Evolutionary conservation across 2,113 vertebrate species (phyloP), one percentile per base, ranked within the genome.

Genomic region (Taurulus bubalis): DNA sequence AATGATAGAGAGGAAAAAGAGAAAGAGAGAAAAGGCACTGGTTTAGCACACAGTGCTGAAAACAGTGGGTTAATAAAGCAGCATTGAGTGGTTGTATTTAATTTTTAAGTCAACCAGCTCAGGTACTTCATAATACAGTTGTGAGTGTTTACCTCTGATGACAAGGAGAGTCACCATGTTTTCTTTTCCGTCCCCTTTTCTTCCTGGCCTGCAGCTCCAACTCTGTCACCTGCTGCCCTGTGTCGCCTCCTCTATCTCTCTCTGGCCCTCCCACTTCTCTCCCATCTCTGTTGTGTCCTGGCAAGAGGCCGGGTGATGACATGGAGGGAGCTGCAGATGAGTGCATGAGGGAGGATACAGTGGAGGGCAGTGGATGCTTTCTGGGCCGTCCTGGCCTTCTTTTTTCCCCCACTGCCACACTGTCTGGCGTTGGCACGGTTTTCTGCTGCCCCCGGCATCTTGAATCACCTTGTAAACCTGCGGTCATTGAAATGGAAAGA

Each of bases 311-410:
- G 10, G 85, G 77, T 10, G 88, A 64, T 51, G 87, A 86, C 85
- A 84, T 8, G 34, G 88, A 75, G 16, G 81, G 76, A 40, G 79
- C 63, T 15, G 82, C 53, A 45, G 86, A 76, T 28, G 84, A 80
- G 79, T 69, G 66, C 0, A 56, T 24, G 71, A 88, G 76, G 71
- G 92, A 79, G 77, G 87, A 71, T 11, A 53, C 67, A 4, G 82
- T 14, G 73, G 90, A 84, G 71, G 85, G 80, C 81, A 96, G 87
- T 0, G 96, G 97, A 89, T 95, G 95, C 77, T 99, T 99, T 79
- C 97, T 93, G 49, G 98, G 98, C 78, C 98, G 90, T 1, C 98
- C 98, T 0, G 97, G 98, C 78, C 98, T 89, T 22, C 97, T 95
- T 91, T 97, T 99, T 77, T 96, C 97, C 20, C 96, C 96, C 65